A percentile compares a stretch with the other conserved stretches of the same genome.
Conservation (phyloP, 2,113 vertebrate genomes). For the Dromaius novaehollandiae region DNA sequence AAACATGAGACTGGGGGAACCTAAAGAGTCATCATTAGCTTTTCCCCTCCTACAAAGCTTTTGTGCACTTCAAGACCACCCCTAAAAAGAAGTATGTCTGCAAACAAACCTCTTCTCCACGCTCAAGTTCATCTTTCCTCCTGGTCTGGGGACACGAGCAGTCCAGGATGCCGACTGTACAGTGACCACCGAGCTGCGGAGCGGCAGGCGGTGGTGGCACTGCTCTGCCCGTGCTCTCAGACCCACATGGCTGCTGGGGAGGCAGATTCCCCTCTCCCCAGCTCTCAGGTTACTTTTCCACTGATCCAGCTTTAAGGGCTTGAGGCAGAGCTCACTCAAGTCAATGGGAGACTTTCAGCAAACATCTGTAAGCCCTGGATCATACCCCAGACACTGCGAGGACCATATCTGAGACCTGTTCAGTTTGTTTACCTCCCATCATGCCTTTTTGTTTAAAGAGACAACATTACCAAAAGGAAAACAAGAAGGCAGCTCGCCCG, state of each 20-base stretch:
- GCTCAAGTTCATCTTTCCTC: not conserved
- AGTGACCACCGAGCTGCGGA: conserved; percentile 7
- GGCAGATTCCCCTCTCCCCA: conserved; percentile 60
- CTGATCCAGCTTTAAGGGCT: conserved; percentile 24
- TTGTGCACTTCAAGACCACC: not conserved
- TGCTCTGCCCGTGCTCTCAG: conserved; percentile 26
- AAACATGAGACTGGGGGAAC: not conserved
- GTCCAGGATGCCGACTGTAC: not conserved
- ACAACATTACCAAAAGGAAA: not conserved
- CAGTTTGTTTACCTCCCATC: conserved; percentile 37
- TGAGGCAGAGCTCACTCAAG: not conserved
- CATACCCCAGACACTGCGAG: conserved; percentile 6
- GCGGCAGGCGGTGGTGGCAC: conserved; percentile 48
- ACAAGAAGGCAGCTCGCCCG: not conserved
- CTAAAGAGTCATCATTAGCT: not conserved
- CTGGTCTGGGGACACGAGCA: not conserved
- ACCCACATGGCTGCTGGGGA: conserved; percentile 37
- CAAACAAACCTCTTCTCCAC: not conserved
- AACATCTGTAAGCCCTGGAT: conserved; percentile 28
- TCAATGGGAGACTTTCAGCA: conserved; percentile 20
- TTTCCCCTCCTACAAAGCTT: not conserved
- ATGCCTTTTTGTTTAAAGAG: conserved; percentile 39
- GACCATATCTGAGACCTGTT: not conserved
- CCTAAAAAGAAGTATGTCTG: not conserved
- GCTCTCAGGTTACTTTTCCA: conserved; percentile 67